phyloP scores from a whole-genome alignment of 37 sponge, comb jelly and placozoan species.

The Lycopodina hypogea region DNA sequence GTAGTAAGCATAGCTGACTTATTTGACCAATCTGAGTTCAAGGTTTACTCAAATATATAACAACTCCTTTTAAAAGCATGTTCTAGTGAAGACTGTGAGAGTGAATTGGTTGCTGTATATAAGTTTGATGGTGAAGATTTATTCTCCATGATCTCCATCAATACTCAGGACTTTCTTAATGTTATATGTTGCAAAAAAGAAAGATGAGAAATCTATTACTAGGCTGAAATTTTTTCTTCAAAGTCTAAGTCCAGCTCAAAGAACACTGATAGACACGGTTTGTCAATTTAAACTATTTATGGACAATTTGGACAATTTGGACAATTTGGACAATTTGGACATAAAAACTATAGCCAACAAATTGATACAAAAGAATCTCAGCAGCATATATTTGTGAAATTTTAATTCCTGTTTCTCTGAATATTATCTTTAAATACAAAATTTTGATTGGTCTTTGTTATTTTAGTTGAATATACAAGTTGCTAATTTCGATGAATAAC shows the following conservation, averaged over 20 bases:
- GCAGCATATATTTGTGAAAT: not conserved
- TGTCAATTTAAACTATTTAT: slow-evolving; percentile 66
- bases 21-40: slow-evolving; percentile 69
- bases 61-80: slow-evolving; percentile 59
- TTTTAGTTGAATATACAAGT: no score
- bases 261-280: slow-evolving; percentile 31
- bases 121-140: slow-evolving; percentile 42
- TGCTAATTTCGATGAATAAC: no score
- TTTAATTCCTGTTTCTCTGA: not conserved
- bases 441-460: no score
- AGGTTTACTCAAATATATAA: slow-evolving; percentile 55
- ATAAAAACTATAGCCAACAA: no score
- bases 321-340: slow-evolving; percentile 45
- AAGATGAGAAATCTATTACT: slow-evolving; percentile 34
- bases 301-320: slow-evolving; percentile 59
- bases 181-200: slow-evolving; percentile 27
- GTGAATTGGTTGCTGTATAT: slow-evolving; percentile 45
- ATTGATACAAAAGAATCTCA: slow-evolving; percentile 6
- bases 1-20: slow-evolving; percentile 43
- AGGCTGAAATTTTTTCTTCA: slow-evolving; percentile 44
- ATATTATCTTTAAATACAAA: no score
- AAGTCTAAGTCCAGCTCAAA: slow-evolving; percentile 26
- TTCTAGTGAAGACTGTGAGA: slow-evolving; percentile 23
- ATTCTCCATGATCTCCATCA: slow-evolving; percentile 46
- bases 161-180: slow-evolving; percentile 36